Conservation (phyloP, 2,113 vertebrate genomes). For the Osmerus eperlanus region DNA sequence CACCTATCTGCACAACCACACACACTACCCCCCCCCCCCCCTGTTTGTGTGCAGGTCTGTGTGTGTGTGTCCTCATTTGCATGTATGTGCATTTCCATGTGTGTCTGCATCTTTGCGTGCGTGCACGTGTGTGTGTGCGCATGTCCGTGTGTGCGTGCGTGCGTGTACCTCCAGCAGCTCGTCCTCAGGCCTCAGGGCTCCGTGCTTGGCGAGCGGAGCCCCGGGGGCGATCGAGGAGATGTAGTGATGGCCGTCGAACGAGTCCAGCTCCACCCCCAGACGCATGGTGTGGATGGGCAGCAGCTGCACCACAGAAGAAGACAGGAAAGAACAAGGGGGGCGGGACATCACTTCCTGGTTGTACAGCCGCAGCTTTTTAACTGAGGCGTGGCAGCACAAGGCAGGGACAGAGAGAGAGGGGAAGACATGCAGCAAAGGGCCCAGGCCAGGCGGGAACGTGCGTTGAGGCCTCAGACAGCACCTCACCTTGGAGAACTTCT, state of each 20-base stretch:
- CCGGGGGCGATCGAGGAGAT: conserved; percentile 89
- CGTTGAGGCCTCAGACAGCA: background rate
- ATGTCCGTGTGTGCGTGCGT: background rate
- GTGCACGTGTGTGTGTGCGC: background rate
- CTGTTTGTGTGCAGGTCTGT: background rate
- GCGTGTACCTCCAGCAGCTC: conserved; percentile 89
- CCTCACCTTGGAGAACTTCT: conserved; percentile 91
- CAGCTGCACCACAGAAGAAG: conserved; percentile 66
- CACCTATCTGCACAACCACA: conserved; percentile 29
- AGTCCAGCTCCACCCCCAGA: conserved; percentile 92
- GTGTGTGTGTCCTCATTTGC: background rate
- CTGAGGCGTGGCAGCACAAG: too few relatives aligned
- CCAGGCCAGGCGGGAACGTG: too few relatives aligned
- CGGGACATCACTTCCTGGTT: background rate
- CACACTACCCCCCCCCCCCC: background rate
- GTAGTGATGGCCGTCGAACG: conserved; percentile 93
- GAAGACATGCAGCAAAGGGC: too few relatives aligned
- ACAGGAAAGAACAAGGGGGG: background rate
- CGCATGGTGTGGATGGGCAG: conserved; percentile 90
- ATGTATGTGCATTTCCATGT: background rate
- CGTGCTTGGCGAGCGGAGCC: conserved; percentile 78
- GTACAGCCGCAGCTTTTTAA: too few relatives aligned
- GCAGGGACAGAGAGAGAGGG: too few relatives aligned
- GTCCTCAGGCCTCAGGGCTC: conserved; percentile 83
- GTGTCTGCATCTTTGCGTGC: background rate